Percentiles rank a stretch among this genome's conserved stretches.
phyloP scores from a whole-genome alignment of 2,113 vertebrate genomes.

The Guaruba guarouba region DNA sequence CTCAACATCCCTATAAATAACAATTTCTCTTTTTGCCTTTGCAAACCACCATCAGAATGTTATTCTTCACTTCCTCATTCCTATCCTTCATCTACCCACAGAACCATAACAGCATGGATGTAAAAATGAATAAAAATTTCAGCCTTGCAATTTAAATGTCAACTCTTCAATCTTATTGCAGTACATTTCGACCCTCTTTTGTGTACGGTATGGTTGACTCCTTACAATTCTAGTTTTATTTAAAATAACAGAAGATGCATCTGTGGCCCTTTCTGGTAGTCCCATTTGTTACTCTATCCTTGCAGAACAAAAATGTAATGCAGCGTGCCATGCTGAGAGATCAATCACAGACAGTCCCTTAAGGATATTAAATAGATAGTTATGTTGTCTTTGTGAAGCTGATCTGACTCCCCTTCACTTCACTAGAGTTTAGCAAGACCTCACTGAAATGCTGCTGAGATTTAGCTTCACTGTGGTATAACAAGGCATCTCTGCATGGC shows the following conservation, averaged over 20 bases:
- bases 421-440: neutral
- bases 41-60: neutral
- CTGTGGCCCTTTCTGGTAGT: neutral
- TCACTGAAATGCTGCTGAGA: neutral
- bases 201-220: neutral
- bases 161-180: conserved; percentile 23
- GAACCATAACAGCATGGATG: neutral
- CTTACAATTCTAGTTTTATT: neutral
- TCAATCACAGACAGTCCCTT: neutral
- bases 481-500: neutral
- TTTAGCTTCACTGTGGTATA: neutral
- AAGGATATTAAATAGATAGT: neutral
- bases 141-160: conserved; percentile 33
- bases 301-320: conserved; percentile 18
- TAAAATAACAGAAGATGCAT: neutral
- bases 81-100: neutral
- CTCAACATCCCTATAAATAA: neutral
- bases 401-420: neutral
- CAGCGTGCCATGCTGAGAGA: neutral
- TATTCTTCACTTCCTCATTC: neutral
- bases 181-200: neutral
- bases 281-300: conserved; percentile 6
- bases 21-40: neutral
- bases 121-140: conserved; percentile 19
- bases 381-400: neutral